Conservation (phyloP, 2,888 invertebrate species). For the Orgyia antiqua region DNA sequence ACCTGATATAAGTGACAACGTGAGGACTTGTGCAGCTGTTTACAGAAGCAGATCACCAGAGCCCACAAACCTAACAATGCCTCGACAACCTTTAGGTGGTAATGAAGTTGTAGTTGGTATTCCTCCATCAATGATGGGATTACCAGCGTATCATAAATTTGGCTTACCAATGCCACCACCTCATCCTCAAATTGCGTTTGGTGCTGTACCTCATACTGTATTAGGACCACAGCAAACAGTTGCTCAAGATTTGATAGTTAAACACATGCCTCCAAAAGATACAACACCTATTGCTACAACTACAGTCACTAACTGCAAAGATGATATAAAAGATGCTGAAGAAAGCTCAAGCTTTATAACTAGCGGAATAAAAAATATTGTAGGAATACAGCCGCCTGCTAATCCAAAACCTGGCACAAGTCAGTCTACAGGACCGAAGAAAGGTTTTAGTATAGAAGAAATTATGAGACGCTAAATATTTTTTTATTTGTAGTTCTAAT, state of each 20-base stretch:
- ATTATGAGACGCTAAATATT: slow-evolving; percentile 86
- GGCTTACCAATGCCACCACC: slow-evolving; percentile 68
- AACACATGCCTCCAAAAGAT: slow-evolving; percentile 72
- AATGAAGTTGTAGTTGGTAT: slow-evolving; percentile 59
- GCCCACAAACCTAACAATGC: slow-evolving; percentile 70
- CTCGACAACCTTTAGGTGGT: slow-evolving; percentile 49
- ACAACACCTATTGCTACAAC: slow-evolving; percentile 58
- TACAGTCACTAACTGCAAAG: slow-evolving; percentile 55
- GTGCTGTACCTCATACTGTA: slow-evolving; percentile 55
- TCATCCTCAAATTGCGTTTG: slow-evolving; percentile 62
- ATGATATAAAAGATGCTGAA: slow-evolving; percentile 44
- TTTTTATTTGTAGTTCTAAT: slow-evolving; percentile 8
- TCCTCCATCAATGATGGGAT: slow-evolving; percentile 59
- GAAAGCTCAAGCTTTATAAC: slow-evolving; percentile 60
- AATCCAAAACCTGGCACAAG: slow-evolving; percentile 76
- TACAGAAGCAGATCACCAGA: slow-evolving; percentile 69
- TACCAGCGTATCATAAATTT: slow-evolving; percentile 71
- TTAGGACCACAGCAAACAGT: slow-evolving; percentile 71
- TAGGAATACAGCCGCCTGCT: slow-evolving; percentile 66
- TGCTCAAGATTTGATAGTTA: slow-evolving; percentile 73
- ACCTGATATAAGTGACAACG: slow-evolving; percentile 65
- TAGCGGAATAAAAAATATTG: slow-evolving; percentile 71
- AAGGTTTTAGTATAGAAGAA: slow-evolving; percentile 94
- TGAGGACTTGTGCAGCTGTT: slow-evolving; percentile 57
- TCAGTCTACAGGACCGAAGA: slow-evolving; percentile 82